Base-by-base conservation (phyloP, 2,113 vertebrate species). In the Ptychochromis oligacanthus region DNA sequence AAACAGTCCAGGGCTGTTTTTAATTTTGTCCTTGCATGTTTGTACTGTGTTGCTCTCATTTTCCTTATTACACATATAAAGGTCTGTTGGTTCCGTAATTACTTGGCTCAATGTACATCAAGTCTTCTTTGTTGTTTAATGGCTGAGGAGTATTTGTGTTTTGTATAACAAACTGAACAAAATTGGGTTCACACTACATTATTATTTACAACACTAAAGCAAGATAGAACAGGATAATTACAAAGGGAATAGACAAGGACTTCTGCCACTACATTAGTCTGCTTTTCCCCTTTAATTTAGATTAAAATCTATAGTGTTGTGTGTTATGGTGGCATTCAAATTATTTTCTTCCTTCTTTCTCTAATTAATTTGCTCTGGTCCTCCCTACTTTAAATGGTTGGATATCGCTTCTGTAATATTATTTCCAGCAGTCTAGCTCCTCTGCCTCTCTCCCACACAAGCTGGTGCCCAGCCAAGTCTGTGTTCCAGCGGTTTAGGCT, bases 381-480 rank as follows among this genome's bases (percentile, higher is more conserved):
- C 43, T 72, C 43, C 26, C 43, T 64, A 28, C 55, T 83, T 79
- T 49, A 59, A 36, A 67, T 55, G 18, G n/a, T 74, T 13, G 1
- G 20, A 49, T 56, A 4, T 77, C 1, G 0, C 54, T 75, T 31
- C 58, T 65, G 1, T 58, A 28, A 36, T 10, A n/a, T 77, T 46
- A 67, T 58, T 58, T 65, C 62, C 12, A 58, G 61, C 18, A 31
- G 55, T 49, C 56, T 31, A 31, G 38, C 70, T 75, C 15, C 3
- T 56, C 11, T 54, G 40, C 34, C 46, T 22, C n/a, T 78, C 77
- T 77, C 84, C 65, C 77, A 72, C 79, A 80, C 85, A 87, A 26
- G 6, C 74, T 83, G 79, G 12, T 59, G 46, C 17, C 17, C 1
- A 10, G 40, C 43, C 84, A 78, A 46, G 36, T 46, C 59, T n/a